Evolutionary conservation across 2,797 vertebrate genomes (phyloP).

Genomic region (Epinephelus coioides): DNA sequence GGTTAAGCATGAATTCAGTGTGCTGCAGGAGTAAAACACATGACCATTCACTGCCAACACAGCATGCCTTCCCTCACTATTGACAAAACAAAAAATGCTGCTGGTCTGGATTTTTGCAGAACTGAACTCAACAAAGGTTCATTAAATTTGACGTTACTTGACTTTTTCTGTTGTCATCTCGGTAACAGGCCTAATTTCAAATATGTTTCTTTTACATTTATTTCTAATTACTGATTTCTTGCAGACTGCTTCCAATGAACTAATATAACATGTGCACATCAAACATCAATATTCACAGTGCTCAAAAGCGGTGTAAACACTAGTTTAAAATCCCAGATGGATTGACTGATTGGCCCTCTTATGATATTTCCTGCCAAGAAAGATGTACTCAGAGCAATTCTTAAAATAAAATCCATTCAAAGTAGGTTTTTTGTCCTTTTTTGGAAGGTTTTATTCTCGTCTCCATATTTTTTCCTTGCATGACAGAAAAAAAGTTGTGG

Average conservation of each 20-base stretch:
- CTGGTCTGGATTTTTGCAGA: neutral
- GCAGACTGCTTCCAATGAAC: no score
- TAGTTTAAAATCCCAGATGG: neutral
- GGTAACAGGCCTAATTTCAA: neutral
- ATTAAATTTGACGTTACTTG: neutral
- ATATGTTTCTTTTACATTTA: neutral
- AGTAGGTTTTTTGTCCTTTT: neutral
- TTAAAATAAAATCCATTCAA: constrained; percentile 11
- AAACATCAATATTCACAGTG: neutral
- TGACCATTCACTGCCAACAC: neutral
- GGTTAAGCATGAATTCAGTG: constrained; percentile 23
- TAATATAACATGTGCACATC: no score
- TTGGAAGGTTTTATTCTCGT: constrained; percentile 48
- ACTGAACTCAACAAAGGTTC: no score
- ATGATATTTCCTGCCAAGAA: neutral
- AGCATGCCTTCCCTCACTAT: neutral
- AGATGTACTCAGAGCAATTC: neutral
- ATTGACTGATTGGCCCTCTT: neutral
- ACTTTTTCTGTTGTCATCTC: neutral
- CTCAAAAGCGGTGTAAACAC: neutral
- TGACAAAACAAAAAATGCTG: neutral
- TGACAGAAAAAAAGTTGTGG: constrained; percentile 24
- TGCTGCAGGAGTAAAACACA: neutral
- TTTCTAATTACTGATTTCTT: constrained; percentile 1
- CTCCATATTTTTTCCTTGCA: constrained; percentile 27